Evolutionary conservation across 2,888 invertebrate genomes (phyloP), one percentile per base, ranked within the genome.

Genomic region (Drosophila mulleri): DNA sequence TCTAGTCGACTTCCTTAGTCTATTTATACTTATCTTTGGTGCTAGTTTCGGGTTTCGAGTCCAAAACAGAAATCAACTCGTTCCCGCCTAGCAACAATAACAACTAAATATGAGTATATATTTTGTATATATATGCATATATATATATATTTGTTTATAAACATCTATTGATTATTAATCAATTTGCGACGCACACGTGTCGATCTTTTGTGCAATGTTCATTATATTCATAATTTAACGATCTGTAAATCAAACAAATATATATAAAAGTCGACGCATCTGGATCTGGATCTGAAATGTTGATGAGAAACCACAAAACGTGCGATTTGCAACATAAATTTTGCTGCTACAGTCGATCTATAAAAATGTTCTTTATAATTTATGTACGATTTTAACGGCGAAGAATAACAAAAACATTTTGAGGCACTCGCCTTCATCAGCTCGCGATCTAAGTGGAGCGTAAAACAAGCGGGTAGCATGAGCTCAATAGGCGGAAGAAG

Each of bases 171-270:
- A 65, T 32, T 2, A 71, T 78, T 85, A 78, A 82, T 83, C 72
- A 80, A 76, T 76, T 80, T 39, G 47, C 56, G 67, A 50, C 42
- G 70, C 62, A 76, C 84, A 86, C 80, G 83, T 86, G 83, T 63
- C 60, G 57, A 48, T 75, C 44, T 12, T 61, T 64, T 57, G 56
- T 59, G 61, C 26, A 63, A 61, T 72, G 50, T 66, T 63, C 57
- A 71, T 41, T 41, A 63, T 50, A 57, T 63, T 67, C 56, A 56
- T 65, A 67, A 58, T 81, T 71, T 66, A 67, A 67, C 58, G 74
- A 74, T 62, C 53, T 16, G 68, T 56, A 71, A 87, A 70, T 85
- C 66, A 70, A 69, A 67, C 3, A 37, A 32, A 9, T 23, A 1
- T 11, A 23, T 37, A 53, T 20, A 35, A 35, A 66, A 23, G 39